Conservation (phyloP, 64 coral and sea anemone genomes). For the Exaiptasia diaphana region DNA sequence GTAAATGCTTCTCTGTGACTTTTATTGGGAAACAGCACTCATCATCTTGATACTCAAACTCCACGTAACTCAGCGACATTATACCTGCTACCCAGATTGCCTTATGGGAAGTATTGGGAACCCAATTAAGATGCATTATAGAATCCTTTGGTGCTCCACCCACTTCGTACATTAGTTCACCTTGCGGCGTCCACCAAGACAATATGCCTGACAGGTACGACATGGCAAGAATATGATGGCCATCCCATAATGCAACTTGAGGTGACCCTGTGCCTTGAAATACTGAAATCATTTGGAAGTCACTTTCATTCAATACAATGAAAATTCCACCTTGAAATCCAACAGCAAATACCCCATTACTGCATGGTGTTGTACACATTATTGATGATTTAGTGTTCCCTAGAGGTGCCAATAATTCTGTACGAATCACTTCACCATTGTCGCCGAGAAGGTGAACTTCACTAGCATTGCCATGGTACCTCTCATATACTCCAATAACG, state of each 20-base stretch:
- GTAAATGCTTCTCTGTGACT: conserved; percentile 18
- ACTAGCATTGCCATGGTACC: conserved; percentile 55
- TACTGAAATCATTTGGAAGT: conserved; percentile 62
- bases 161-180: conserved; percentile 63
- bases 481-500: conserved; percentile 66
- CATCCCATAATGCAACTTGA: conserved; percentile 76
- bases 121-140: conserved; percentile 71
- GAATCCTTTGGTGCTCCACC: conserved; percentile 66
- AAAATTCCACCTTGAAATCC: conserved; percentile 86
- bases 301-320: conserved; percentile 48
- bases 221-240: conserved; percentile 39
- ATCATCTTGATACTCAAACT: conserved; percentile 19
- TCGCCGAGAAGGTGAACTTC: conserved; percentile 67
- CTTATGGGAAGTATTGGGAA: conserved; percentile 53
- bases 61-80: conserved; percentile 67
- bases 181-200: conserved; percentile 79
- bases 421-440: conserved; percentile 40
- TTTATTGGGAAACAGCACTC: conserved; percentile 5
- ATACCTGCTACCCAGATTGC: conserved; percentile 80
- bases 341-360: conserved; percentile 54
- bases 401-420: conserved; percentile 54
- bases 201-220: conserved; percentile 83
- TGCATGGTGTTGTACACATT: conserved; percentile 60
- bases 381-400: conserved; percentile 71
- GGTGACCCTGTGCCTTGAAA: conserved; percentile 85